Evolutionary conservation across 2,113 vertebrate genomes (phyloP), one percentile per base, ranked within the genome.

Genomic region (Indicator maculatus): DNA sequence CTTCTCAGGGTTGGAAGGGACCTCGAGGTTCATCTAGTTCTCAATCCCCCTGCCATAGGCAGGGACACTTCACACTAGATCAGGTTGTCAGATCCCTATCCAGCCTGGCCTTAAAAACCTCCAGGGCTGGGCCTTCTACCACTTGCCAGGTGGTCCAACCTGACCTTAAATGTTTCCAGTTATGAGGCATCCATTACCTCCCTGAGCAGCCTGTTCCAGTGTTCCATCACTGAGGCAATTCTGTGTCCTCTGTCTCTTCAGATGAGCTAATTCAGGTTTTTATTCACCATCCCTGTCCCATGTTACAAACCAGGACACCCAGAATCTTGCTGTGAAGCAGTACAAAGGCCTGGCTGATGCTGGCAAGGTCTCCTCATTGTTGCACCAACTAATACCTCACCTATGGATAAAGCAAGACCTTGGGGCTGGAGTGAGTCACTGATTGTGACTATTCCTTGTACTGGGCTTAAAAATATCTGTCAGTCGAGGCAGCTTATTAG

Each of bases 351-450:
- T 28, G 69, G 21, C 64, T n/a, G 27, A 30, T 64, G 52, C 27
- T 30, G 41, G 39, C 33, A 50, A 30, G 36, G 38, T 60, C 85
- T 81, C 36, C 45, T 31, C 58, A 41, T n/a, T 3, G 0, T 53
- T 67, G 44, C 24, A 71, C 44, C 38, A 64, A 39, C 65, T 0
- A 1, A 6, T n/a, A 31, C 0, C 0, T 71, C 90, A 80, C 36
- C 38, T 52, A 27, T 1, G 13, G 69, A 74, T 80, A 41, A 90
- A 88, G 31, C 0, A 64, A 53, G 14, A 41, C 65, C 82, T 89
- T 3, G 2, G 30, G 61, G 75, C 56, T 67, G 50, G 18, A 58
- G 41, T 39, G 79, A 91, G 47, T 83, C 67, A 36, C 39, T 5
- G 24, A 3, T 7, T 31, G 45, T 77, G 61, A 41, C 47, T 39